Conservation (phyloP, 2,888 invertebrate genomes). For the Hydriomena furcata region DNA sequence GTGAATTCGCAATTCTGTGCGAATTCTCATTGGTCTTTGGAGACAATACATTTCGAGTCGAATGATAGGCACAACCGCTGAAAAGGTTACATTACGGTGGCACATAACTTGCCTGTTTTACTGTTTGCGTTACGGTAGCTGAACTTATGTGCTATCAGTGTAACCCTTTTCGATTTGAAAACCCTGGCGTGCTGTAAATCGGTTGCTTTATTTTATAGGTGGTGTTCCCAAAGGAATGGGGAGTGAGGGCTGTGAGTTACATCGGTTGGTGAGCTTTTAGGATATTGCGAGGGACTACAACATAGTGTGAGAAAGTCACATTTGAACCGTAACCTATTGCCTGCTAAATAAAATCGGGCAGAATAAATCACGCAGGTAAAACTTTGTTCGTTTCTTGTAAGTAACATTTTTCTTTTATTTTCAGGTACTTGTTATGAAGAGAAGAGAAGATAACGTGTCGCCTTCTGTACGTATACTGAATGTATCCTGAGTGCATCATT, state of each 20-base stretch:
- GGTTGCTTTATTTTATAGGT: conserved; percentile 82
- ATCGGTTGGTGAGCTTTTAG: conserved; percentile 69
- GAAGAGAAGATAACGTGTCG: conserved; percentile 84
- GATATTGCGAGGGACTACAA: conserved; percentile 63
- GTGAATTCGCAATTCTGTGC: conserved; percentile 53
- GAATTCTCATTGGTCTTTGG: conserved; percentile 63
- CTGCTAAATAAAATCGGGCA: conserved; percentile 18
- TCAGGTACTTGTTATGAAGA: conserved; percentile 45
- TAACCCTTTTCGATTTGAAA: conserved; percentile 71
- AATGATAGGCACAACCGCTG: conserved; percentile 32
- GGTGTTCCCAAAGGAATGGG: conserved; percentile 67
- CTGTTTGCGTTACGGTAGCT: conserved; percentile 53
- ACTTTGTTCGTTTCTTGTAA: conserved; percentile 18
- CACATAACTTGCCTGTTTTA: conserved; percentile 52
- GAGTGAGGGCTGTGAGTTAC: conserved; percentile 50
- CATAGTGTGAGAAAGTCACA: conserved; percentile 58
- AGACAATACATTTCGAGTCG: conserved; percentile 62
- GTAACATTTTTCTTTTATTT: conserved; percentile 39
- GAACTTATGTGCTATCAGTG: conserved; percentile 71
- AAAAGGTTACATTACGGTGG: conserved; percentile 49
- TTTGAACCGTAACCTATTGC: conserved; percentile 51
- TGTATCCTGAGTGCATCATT: conserved; percentile 98
- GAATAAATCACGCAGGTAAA: conserved; percentile 14
- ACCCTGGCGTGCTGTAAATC: conserved; percentile 77
- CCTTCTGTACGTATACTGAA: conserved; percentile 99